phyloP scores from a whole-genome alignment of 2,113 vertebrate genomes.

The Psophia crepitans region DNA sequence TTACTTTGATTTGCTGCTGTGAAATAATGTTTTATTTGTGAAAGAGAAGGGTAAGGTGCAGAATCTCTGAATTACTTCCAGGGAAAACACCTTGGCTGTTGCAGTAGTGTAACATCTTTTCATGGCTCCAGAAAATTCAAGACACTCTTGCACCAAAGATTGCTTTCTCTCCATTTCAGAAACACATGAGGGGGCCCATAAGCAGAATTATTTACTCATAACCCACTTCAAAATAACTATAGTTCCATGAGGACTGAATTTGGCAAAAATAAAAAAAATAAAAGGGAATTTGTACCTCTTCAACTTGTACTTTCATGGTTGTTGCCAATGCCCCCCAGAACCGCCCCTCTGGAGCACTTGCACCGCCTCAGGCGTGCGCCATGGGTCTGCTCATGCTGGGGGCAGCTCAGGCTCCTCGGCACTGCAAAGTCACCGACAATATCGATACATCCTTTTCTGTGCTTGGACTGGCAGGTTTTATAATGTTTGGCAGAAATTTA shows the following conservation, averaged over 20 bases:
- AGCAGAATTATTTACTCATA: background rate
- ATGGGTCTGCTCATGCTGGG: fast-evolving
- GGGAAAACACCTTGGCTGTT: background rate
- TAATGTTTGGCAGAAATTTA: background rate
- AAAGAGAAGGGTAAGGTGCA: background rate
- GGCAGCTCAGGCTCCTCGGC: background rate
- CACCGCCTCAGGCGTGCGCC: fast-evolving
- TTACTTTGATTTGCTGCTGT: background rate
- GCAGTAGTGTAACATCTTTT: background rate
- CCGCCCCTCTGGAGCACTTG: background rate
- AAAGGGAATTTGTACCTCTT: background rate
- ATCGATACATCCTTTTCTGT: background rate
- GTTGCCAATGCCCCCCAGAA: background rate
- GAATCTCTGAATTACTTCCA: background rate
- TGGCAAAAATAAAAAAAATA: background rate
- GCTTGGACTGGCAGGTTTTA: background rate
- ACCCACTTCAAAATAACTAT: background rate
- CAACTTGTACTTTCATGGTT: background rate
- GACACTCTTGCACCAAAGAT: background rate
- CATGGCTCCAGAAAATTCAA: background rate
- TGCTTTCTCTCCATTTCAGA: background rate
- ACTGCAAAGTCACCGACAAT: background rate
- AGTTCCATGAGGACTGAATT: background rate
- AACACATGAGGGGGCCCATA: background rate
- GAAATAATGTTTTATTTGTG: background rate